Percentiles rank a stretch among this genome's conserved stretches.
Conservation (phyloP, 2,888 invertebrate species). For the Hydropsyche betteni region DNA sequence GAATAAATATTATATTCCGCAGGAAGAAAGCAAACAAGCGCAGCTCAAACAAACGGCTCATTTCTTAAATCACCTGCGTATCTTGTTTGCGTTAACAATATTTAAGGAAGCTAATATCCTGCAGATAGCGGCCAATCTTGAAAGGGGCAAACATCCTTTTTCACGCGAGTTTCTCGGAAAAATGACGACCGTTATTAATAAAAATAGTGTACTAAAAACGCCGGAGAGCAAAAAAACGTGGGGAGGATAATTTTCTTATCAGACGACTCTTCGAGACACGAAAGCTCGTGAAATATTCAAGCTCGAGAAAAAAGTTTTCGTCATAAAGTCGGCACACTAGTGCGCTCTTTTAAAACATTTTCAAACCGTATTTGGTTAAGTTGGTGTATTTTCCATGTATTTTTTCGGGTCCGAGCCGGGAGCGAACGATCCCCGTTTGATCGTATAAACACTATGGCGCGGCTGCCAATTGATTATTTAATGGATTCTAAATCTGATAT, state of each 20-base stretch:
- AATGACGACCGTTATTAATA: conserved; percentile 14
- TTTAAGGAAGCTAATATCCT: conserved; percentile 48
- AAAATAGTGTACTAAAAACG: not conserved
- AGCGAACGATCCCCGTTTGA: conserved; percentile 9
- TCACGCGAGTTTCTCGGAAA: conserved; percentile 35
- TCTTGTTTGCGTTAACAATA: conserved; percentile 37
- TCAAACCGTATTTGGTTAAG: no score
- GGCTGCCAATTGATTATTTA: conserved; percentile 41
- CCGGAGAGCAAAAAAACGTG: not conserved
- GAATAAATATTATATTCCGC: not conserved
- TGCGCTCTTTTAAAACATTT: not conserved
- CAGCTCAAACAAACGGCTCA: conserved; percentile 17
- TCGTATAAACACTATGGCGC: conserved; percentile 12
- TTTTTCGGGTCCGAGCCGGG: no score
- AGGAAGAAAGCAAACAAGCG: conserved; percentile 5
- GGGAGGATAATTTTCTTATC: conserved; percentile 24
- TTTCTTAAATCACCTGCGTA: conserved; percentile 37
- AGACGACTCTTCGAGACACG: no score
- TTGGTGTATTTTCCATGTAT: no score
- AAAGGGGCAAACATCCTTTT: conserved; percentile 42
- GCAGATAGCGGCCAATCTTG: conserved; percentile 36
- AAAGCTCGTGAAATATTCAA: conserved; percentile 14
- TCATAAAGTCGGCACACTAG: conserved; percentile 6
- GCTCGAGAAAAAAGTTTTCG: conserved; percentile 10
- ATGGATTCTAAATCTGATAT: conserved; percentile 41